A percentile compares a stretch with the other conserved stretches of the same genome.
phyloP scores from a whole-genome alignment of 2,888 invertebrate genomes.

The Lucinisca nassula region DNA sequence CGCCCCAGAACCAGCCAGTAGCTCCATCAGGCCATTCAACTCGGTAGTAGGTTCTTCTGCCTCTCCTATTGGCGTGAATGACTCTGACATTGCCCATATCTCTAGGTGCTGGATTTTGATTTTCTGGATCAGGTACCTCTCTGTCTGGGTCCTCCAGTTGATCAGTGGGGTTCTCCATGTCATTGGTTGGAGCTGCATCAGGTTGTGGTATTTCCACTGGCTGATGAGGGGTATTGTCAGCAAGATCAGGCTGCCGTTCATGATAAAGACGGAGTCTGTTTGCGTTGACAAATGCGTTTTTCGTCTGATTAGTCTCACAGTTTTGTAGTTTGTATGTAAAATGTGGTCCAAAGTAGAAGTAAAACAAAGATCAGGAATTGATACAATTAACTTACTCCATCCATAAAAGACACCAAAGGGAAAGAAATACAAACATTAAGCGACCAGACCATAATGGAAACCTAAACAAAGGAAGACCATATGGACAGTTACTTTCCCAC shows the following conservation, averaged over 20 bases:
- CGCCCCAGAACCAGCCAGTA: constrained; percentile 20
- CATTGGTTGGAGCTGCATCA: not conserved
- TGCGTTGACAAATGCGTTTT: constrained; percentile 30
- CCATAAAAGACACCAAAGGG: too few relatives aligned
- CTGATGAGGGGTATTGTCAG: not conserved
- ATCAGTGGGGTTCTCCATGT: not conserved
- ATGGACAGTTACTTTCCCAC: too few relatives aligned
- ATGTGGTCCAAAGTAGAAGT: too few relatives aligned
- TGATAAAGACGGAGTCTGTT: constrained; percentile 36
- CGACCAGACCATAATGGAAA: too few relatives aligned
- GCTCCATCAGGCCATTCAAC: not conserved
- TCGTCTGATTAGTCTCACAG: not conserved
- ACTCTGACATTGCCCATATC: not conserved
- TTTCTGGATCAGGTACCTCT: not conserved
- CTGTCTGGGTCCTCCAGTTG: not conserved
- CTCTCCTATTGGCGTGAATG: constrained; percentile 15
- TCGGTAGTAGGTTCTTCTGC: constrained; percentile 12
- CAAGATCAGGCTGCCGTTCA: not conserved
- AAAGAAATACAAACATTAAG: too few relatives aligned
- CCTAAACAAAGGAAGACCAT: too few relatives aligned
- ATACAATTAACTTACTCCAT: too few relatives aligned
- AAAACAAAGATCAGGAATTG: too few relatives aligned
- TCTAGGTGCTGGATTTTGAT: not conserved
- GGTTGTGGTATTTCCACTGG: not conserved
- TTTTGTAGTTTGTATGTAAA: constrained; percentile 51